These are phyloP conservation scores for Aplodontia rufa DNA, from an alignment of 2,113 vertebrate species.

Conservation along the genomic window DNA sequence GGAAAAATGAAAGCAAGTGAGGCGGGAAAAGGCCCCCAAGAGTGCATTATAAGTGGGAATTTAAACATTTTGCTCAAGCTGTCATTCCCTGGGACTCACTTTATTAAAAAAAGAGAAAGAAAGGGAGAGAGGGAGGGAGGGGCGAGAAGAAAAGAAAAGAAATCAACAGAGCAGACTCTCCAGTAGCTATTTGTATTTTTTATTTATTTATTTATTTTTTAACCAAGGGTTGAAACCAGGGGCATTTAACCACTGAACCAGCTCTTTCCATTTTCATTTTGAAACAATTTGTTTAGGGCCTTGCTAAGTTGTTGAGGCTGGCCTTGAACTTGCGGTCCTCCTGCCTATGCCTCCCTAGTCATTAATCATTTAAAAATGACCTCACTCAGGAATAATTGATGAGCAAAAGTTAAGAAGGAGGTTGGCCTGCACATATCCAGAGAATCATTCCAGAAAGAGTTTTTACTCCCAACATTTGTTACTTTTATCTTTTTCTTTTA, in stretches of 20 bases:
- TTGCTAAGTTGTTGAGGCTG: too few species aligned
- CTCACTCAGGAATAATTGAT: neutral
- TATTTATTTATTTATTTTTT: too few species aligned
- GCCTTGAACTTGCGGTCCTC: too few species aligned
- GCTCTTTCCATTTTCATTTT: too few species aligned
- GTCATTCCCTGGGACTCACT: neutral
- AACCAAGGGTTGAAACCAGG: too few species aligned
- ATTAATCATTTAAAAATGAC: too few species aligned
- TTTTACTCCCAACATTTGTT: neutral
- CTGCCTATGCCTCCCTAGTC: too few species aligned
- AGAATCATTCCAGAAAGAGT: neutral
- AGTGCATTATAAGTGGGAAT: neutral
- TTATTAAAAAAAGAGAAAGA: neutral
- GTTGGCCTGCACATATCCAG: rapidly evolving
- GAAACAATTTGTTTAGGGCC: too few species aligned
- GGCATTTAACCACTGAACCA: too few species aligned
- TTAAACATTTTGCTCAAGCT: neutral
- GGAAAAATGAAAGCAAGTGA: neutral
- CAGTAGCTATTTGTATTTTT: neutral
- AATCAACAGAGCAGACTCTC: neutral
- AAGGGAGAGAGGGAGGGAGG: neutral
- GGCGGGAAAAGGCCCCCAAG: neutral
- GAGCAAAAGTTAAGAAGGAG: neutral
- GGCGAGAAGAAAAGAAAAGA: neutral
- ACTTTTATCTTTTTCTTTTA: neutral